Evolutionary conservation across 2,113 vertebrate species (phyloP).

Genomic region (Sphaerodactylus townsendi): DNA sequence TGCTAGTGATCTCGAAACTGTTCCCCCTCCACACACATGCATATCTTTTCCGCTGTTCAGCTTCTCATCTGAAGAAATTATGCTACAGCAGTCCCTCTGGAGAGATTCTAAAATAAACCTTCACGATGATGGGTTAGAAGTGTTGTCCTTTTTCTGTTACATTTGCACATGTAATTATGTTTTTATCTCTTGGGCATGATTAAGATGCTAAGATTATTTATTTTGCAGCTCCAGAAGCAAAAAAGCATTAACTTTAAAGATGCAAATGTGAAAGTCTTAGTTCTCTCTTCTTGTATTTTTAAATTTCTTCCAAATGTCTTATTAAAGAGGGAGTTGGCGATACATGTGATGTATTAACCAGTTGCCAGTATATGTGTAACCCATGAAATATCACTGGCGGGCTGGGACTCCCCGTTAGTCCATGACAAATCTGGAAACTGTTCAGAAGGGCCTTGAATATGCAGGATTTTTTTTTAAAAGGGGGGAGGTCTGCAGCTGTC

Average conservation of each 20-base stretch:
- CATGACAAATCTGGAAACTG: neutral
- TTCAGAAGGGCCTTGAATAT: neutral
- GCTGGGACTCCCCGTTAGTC: neutral
- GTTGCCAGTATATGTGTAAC: neutral
- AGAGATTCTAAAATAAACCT: neutral
- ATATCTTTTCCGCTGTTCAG: neutral
- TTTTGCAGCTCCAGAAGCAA: neutral
- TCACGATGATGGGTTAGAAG: neutral
- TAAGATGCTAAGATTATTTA: neutral
- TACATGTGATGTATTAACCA: neutral
- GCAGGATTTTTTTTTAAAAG: neutral
- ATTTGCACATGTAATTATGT: neutral
- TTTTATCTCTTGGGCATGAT: neutral
- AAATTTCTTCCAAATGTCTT: neutral
- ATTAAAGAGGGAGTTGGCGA: neutral
- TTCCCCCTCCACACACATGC: neutral
- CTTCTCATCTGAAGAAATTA: neutral
- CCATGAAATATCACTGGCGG: neutral
- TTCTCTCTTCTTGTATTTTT: neutral
- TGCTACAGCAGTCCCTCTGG: neutral
- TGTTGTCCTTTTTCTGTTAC: neutral
- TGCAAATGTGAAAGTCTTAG: neutral
- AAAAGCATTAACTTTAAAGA: neutral
- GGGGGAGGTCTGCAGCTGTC: neutral
- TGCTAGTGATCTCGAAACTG: constrained; percentile 43